Evolutionary conservation across 2,888 invertebrate species (phyloP).

Genomic region (Proisotoma minuta): DNA sequence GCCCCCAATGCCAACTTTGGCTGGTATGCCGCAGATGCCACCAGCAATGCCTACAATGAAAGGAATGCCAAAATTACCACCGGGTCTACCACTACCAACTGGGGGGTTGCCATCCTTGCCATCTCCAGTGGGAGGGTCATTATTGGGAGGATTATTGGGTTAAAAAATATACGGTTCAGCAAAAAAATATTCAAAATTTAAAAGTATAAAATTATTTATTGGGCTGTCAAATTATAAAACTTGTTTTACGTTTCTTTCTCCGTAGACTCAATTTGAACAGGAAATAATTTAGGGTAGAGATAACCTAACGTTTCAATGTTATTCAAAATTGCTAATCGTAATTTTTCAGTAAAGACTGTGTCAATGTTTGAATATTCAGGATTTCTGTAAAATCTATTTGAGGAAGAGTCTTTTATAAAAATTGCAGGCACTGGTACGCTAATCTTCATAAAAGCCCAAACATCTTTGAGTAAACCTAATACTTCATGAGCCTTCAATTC

Average conservation of each 20-base stretch:
- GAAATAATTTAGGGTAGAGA: conserved; percentile 71
- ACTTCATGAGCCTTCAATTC: conserved; percentile 69
- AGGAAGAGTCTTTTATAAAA: conserved; percentile 60
- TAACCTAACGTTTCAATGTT: conserved; percentile 70
- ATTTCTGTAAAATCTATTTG: conserved; percentile 63
- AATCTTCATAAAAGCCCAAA: conserved; percentile 86
- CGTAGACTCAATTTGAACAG: conserved; percentile 40
- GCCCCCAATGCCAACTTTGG: too few relatives aligned
- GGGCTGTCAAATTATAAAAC: too few relatives aligned
- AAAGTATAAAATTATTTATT: too few relatives aligned
- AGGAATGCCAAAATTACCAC: not conserved
- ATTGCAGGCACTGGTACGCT: conserved; percentile 80
- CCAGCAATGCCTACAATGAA: too few relatives aligned
- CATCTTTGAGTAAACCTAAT: conserved; percentile 71
- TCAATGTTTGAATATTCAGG: conserved; percentile 65
- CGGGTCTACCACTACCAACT: not conserved
- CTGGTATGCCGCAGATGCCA: too few relatives aligned
- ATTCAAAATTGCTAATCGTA: conserved; percentile 72
- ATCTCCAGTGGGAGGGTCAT: too few relatives aligned
- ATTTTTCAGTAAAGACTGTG: conserved; percentile 70
- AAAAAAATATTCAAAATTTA: too few relatives aligned
- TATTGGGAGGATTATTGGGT: too few relatives aligned
- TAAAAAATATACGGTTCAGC: too few relatives aligned
- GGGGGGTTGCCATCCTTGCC: too few relatives aligned
- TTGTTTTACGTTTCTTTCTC: too few relatives aligned